A percentile compares a stretch with the other conserved stretches of the same genome.
Evolutionary conservation across 2,797 vertebrate species (phyloP).

Genomic region (Craterocephalus amniculus): DNA sequence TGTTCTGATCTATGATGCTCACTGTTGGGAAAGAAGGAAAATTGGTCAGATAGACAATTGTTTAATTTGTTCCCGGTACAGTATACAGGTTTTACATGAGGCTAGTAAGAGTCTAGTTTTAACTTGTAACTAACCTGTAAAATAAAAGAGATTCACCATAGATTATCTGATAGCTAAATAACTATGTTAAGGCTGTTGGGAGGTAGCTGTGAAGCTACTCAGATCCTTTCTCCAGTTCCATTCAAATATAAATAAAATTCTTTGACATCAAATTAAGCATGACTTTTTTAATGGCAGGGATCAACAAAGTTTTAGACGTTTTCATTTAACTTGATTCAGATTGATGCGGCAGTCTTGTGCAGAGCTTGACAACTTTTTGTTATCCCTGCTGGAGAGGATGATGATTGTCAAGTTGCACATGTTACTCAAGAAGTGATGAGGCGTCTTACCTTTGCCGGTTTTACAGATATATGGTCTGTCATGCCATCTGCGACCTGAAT

Average conservation of each 20-base stretch:
- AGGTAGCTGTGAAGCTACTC: background rate
- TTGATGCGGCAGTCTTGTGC: too few relatives aligned
- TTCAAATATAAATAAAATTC: too few relatives aligned
- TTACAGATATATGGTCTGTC: slow-evolving; percentile 71
- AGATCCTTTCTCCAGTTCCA: too few relatives aligned
- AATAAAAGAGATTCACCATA: background rate
- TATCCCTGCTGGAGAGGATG: too few relatives aligned
- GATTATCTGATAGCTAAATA: background rate
- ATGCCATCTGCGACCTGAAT: slow-evolving; percentile 59
- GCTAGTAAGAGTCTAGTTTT: background rate
- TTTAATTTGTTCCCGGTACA: too few relatives aligned
- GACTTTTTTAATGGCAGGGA: too few relatives aligned
- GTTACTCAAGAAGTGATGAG: background rate
- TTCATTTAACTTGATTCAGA: too few relatives aligned
- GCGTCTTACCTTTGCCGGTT: slow-evolving; percentile 68
- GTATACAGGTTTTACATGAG: background rate
- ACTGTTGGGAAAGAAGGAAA: slow-evolving; percentile 45
- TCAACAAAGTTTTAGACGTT: too few relatives aligned
- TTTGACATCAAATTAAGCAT: too few relatives aligned
- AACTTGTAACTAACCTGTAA: background rate
- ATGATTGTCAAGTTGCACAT: background rate
- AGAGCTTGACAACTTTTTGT: too few relatives aligned
- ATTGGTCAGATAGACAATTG: too few relatives aligned
- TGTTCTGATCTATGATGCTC: fast-evolving
- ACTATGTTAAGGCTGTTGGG: too few relatives aligned